phyloP scores from a whole-genome alignment of 2,888 invertebrate species.

The Leistus spinibarbis region DNA sequence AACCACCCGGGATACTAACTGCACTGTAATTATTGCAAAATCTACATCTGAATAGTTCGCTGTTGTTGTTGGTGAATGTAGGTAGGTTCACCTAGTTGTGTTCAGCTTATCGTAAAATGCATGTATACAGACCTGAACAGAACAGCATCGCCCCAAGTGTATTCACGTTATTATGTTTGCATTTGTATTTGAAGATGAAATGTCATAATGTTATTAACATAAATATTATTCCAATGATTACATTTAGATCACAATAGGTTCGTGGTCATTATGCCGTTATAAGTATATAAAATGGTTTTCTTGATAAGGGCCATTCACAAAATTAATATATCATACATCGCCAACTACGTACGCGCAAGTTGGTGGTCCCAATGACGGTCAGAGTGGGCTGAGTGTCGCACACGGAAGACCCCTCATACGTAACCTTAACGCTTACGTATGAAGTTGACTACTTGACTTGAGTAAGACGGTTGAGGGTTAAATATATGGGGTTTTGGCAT shows the following conservation, averaged over 20 bases:
- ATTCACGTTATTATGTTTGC: not conserved
- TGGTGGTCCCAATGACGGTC: too few relatives aligned
- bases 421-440: too few relatives aligned
- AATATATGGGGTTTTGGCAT: too few relatives aligned
- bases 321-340: too few relatives aligned
- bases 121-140: not conserved
- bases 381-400: too few relatives aligned
- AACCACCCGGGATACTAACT: conserved; percentile 28
- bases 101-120: not conserved
- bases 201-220: not conserved
- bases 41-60: conserved; percentile 28
- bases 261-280: not conserved
- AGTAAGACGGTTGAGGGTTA: too few relatives aligned
- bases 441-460: too few relatives aligned
- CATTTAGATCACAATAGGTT: not conserved
- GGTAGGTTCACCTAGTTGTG: not conserved
- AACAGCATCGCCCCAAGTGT: not conserved
- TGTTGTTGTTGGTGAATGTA: not conserved
- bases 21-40: conserved; percentile 34
- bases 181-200: not conserved
- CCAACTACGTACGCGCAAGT: too few relatives aligned
- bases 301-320: not conserved
- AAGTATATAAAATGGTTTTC: not conserved
- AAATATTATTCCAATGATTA: not conserved
- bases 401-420: too few relatives aligned